Percentiles rank a stretch among this genome's conserved stretches.
Conservation (phyloP, 2,113 vertebrate species). For the Rana temporaria region DNA sequence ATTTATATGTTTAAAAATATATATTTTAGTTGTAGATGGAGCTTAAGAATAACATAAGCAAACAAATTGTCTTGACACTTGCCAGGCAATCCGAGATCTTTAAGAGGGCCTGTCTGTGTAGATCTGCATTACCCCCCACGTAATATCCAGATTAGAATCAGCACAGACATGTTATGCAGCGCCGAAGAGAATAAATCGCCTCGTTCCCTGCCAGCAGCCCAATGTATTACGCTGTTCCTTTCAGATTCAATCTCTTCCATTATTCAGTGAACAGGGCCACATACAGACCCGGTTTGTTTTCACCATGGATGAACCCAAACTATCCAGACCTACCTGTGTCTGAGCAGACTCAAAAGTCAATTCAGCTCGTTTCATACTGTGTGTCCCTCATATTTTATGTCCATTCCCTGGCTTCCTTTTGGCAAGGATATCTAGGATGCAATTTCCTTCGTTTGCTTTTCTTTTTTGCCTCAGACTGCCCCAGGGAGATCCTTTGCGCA, state of each 20-base stretch:
- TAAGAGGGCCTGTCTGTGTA: background rate
- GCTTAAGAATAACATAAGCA: too few species aligned
- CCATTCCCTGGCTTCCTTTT: slow-evolving; percentile 37
- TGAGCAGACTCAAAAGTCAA: background rate
- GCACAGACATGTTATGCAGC: background rate
- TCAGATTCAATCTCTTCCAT: slow-evolving; percentile 6
- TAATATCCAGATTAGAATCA: background rate
- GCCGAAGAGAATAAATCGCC: background rate
- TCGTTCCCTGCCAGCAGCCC: background rate
- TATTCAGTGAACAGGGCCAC: background rate
- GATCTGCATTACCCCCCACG: background rate
- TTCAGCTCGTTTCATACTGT: slow-evolving; percentile 10
- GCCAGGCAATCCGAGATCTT: background rate
- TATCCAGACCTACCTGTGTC: slow-evolving; percentile 30
- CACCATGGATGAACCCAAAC: background rate
- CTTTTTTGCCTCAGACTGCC: background rate
- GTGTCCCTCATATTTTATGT: background rate
- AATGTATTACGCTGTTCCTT: background rate
- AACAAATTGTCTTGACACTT: background rate
- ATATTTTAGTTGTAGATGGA: too few species aligned
- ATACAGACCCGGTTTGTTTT: slow-evolving; percentile 30
- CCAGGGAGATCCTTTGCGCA: slow-evolving; percentile 6
- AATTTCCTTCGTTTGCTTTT: slow-evolving; percentile 38
- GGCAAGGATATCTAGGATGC: slow-evolving; percentile 21
- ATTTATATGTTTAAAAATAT: too few species aligned